These are phyloP conservation scores for Chalcis sispes DNA, from an alignment of 2,888 invertebrate species.

Conservation along the genomic window DNA sequence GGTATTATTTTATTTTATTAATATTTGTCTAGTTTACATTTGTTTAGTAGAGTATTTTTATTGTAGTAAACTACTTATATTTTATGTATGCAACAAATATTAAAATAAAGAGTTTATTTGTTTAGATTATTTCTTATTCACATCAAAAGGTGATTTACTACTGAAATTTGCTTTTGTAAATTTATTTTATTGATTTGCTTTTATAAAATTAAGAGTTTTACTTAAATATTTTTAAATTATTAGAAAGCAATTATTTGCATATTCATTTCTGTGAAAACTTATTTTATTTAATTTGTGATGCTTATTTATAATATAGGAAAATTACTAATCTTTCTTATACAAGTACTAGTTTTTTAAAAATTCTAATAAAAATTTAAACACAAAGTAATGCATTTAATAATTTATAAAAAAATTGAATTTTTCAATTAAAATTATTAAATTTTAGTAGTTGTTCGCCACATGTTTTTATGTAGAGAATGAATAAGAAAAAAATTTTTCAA, in stretches of 20 bases:
- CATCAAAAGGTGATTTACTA: conserved; percentile 8
- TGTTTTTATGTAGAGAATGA: conserved; percentile 24
- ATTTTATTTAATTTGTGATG: too few relatives aligned
- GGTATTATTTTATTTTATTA: conserved; percentile 79
- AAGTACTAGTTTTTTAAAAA: too few relatives aligned
- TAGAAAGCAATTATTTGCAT: too few relatives aligned
- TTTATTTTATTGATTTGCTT: too few relatives aligned
- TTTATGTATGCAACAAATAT: conserved; percentile 11
- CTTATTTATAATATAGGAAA: too few relatives aligned
- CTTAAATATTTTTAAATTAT: not conserved
- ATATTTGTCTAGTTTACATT: not conserved
- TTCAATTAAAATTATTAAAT: conserved; percentile 24
- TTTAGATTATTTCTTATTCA: conserved; percentile 16
- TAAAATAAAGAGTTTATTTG: conserved; percentile 9
- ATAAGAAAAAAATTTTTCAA: conserved; percentile 28
- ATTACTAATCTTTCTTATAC: too few relatives aligned
- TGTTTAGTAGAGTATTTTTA: conserved; percentile 10
- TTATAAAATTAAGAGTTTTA: too few relatives aligned
- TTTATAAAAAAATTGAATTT: conserved; percentile 7
- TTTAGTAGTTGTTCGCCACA: conserved; percentile 21
- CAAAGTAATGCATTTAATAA: too few relatives aligned
- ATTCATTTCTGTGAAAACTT: too few relatives aligned
- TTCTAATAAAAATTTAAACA: too few relatives aligned
- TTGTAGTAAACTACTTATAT: conserved; percentile 7
- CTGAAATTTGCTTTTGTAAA: conserved; percentile 11